These are phyloP conservation scores for Drosophila sechellia DNA, from an alignment of 1,140 invertebrate species.

Conservation along the genomic window DNA sequence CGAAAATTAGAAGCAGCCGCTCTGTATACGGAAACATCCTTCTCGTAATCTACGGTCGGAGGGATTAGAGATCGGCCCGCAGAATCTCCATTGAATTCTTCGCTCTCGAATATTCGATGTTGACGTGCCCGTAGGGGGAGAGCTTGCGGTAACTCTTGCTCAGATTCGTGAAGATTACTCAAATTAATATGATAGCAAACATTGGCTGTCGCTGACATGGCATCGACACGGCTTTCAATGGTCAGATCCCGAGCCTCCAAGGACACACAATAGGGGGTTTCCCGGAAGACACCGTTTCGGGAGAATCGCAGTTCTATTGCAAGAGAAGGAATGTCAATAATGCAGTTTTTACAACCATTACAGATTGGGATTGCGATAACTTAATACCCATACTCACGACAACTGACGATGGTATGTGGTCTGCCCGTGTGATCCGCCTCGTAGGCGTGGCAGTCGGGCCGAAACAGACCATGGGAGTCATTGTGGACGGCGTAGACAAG, in stretches of 20 bases:
- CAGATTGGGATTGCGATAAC: too few relatives aligned
- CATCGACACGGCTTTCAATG: constrained; percentile 29
- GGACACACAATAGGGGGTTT: constrained; percentile 66
- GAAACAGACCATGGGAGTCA: constrained; percentile 58
- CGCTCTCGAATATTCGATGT: constrained; percentile 53
- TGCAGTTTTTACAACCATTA: neutral
- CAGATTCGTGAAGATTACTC: constrained; percentile 54
- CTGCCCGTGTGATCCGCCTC: constrained; percentile 80
- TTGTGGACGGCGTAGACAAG: constrained; percentile 71
- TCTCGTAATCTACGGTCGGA: constrained; percentile 59
- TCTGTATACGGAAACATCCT: constrained; percentile 80
- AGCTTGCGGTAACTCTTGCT: constrained; percentile 58
- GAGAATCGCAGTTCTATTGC: constrained; percentile 68
- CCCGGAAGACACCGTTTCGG: constrained; percentile 61
- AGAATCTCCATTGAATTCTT: constrained; percentile 24
- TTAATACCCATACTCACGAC: constrained; percentile 61
- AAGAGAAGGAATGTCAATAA: neutral
- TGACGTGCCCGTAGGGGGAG: constrained; percentile 56
- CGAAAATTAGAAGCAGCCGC: constrained; percentile 81
- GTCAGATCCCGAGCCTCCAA: constrained; percentile 71
- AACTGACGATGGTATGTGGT: constrained; percentile 76
- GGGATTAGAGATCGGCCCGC: neutral
- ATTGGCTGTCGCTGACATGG: constrained; percentile 54
- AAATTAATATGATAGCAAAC: constrained; percentile 70
- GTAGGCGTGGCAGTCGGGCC: constrained; percentile 72